Conservation (phyloP, 2,797 vertebrate genomes). For the Selene dorsalis region DNA sequence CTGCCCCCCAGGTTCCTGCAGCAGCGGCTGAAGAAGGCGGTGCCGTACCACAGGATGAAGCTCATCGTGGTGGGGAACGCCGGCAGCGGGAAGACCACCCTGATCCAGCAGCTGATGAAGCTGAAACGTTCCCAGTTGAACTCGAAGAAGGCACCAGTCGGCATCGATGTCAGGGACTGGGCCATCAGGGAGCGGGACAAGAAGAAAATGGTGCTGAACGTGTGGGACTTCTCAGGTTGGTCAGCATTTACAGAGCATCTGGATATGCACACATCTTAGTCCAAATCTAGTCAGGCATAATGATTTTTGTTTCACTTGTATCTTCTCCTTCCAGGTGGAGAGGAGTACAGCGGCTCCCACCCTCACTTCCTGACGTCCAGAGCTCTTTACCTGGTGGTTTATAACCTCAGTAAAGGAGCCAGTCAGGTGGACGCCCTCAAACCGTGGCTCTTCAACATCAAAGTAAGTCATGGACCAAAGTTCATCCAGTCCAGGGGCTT, state of each 20-base stretch:
- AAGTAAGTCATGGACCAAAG: conserved; percentile 79
- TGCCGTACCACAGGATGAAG: conserved; percentile 96
- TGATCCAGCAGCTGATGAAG: conserved; percentile 93
- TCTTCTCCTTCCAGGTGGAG: conserved; percentile 84
- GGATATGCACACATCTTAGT: too few species aligned
- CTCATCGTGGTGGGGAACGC: conserved; percentile 94
- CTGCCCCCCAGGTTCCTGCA: conserved; percentile 90
- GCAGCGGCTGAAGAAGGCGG: conserved; percentile 95
- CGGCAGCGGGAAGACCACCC: conserved; percentile 92
- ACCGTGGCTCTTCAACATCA: conserved; percentile 98
- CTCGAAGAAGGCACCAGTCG: conserved; percentile 72
- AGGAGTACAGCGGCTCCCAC: conserved; percentile 92
- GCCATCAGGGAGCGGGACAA: conserved; percentile 86
- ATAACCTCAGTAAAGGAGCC: conserved; percentile 92
- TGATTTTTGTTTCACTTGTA: too few species aligned
- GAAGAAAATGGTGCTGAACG: conserved; percentile 91
- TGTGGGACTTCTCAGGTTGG: conserved; percentile 98
- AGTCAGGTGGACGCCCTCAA: conserved; percentile 93
- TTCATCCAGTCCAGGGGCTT: neutral
- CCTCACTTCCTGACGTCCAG: conserved; percentile 94
- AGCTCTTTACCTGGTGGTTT: conserved; percentile 95
- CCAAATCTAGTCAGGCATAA: too few species aligned
- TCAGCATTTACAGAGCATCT: neutral
- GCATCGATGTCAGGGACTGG: conserved; percentile 93
- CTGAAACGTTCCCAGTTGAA: conserved; percentile 81